Conservation (phyloP, 2,113 vertebrate genomes). For the Charadrius vociferus region DNA sequence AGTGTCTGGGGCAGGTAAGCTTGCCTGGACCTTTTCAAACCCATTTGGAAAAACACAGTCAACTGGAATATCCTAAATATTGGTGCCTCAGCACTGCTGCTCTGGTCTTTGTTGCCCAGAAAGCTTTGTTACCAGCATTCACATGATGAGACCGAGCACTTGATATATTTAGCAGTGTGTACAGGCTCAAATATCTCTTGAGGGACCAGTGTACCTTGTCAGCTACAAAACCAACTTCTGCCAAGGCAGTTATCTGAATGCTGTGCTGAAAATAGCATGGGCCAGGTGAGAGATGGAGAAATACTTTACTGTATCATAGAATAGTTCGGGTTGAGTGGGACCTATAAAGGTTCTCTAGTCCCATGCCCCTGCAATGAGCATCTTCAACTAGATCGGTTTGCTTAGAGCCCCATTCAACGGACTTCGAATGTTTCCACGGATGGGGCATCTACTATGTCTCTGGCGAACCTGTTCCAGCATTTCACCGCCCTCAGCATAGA, state of each 20-base stretch:
- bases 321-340: background rate
- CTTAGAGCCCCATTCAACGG: background rate
- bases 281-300: background rate
- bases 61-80: background rate
- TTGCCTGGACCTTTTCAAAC: constrained; percentile 24
- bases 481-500: background rate
- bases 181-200: background rate
- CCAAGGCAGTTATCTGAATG: background rate
- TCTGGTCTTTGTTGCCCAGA: background rate
- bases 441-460: background rate
- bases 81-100: background rate
- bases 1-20: constrained; percentile 30
- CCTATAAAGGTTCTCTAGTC: background rate
- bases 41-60: constrained; percentile 11
- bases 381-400: background rate
- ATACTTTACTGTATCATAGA: background rate
- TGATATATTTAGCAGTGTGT: background rate
- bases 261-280: background rate
- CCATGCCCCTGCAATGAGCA: background rate
- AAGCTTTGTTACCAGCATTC: background rate
- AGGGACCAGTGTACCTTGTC: background rate
- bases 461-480: background rate
- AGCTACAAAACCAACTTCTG: background rate
- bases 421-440: background rate
- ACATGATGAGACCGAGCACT: background rate